A percentile compares a stretch with the other conserved stretches of the same genome.
These are phyloP conservation scores for Gnathonemus echidnorhynchus DNA, from an alignment of 2,113 vertebrate genomes.

Conservation along the genomic window DNA sequence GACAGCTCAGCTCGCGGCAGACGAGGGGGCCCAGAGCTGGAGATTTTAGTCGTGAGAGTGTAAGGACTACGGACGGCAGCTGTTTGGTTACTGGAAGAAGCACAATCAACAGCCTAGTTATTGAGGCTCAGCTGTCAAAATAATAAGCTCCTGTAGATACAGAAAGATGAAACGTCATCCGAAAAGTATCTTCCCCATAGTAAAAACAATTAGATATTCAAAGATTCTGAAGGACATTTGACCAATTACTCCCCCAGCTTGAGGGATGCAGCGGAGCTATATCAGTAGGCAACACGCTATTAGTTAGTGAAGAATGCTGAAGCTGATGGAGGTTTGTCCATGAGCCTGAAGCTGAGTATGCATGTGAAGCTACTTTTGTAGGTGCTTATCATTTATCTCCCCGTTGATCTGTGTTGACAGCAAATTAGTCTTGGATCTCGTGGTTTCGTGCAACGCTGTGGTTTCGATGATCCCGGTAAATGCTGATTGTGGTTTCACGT, in stretches of 20 bases:
- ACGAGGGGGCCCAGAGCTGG: not conserved
- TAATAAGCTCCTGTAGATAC: not conserved
- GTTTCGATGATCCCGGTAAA: not conserved
- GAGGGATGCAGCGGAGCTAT: not conserved
- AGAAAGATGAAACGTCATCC: not conserved
- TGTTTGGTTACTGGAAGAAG: not conserved
- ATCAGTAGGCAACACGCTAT: not conserved
- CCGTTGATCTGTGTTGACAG: not conserved
- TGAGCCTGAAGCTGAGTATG: not conserved
- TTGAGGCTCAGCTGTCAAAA: not conserved
- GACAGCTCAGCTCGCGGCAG: not conserved
- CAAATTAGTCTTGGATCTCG: not conserved
- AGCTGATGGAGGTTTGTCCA: not conserved
- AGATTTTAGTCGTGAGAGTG: not conserved
- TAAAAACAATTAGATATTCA: not conserved
- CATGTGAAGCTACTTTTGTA: not conserved
- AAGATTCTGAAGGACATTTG: not conserved
- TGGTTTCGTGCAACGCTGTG: not conserved
- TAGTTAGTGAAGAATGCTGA: not conserved
- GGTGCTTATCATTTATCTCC: not conserved
- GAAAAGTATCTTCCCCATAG: not conserved
- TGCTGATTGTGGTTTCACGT: not conserved
- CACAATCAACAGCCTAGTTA: not conserved
- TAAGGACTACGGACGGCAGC: not conserved
- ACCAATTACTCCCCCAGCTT: not conserved